Conservation (phyloP, 2,888 invertebrate genomes). For the Exephanes ischioxanthus region DNA sequence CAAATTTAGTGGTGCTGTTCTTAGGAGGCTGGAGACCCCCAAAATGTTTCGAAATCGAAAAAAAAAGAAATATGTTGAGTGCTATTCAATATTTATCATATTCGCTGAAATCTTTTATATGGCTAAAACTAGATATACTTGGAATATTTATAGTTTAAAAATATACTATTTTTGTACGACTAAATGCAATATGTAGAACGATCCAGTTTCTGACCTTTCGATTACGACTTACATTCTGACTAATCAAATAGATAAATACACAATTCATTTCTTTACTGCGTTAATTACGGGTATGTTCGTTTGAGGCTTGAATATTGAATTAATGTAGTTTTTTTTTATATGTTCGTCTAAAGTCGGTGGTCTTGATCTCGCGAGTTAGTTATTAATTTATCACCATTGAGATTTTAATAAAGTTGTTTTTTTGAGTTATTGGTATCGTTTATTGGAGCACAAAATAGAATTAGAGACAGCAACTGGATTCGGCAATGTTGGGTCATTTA, state of each 20-base stretch:
- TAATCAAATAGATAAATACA: not conserved
- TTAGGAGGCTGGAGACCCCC: conserved; percentile 34
- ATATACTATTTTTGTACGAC: conserved; percentile 25
- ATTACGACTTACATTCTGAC: not conserved
- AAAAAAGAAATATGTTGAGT: not conserved
- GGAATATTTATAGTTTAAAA: conserved; percentile 15
- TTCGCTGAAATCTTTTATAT: not conserved
- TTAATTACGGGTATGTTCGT: not conserved
- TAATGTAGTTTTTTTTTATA: not conserved
- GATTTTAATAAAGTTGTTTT: not conserved
- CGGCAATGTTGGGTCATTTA: not conserved
- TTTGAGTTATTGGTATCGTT: not conserved
- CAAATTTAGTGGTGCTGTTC: conserved; percentile 1
- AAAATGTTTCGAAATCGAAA: not conserved
- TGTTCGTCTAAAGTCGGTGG: not conserved
- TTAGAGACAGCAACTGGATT: not conserved
- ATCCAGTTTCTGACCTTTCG: not conserved
- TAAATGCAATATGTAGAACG: conserved; percentile 24
- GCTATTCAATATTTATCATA: conserved; percentile 13
- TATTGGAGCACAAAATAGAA: not conserved
- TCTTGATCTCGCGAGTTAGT: not conserved
- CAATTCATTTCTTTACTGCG: not conserved
- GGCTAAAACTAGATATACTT: not conserved
- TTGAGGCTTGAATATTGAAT: not conserved
- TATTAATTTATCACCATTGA: not conserved